Percentiles rank a stretch among this genome's conserved stretches.
Conservation (phyloP, 2,113 vertebrate species). For the Synodontis membranacea region DNA sequence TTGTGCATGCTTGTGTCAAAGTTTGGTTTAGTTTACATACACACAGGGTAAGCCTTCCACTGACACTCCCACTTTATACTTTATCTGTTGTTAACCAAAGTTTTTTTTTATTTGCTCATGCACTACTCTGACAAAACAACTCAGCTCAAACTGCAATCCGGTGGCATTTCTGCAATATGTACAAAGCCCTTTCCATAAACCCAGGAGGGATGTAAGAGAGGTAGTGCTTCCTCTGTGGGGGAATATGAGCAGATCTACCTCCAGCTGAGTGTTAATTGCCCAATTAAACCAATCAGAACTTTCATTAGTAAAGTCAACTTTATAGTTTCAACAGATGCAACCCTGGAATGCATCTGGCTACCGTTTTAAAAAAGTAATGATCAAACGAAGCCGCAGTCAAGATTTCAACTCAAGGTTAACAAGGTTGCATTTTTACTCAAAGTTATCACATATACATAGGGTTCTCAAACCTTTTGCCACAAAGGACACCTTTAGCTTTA, state of each 20-base stretch:
- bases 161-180: slow-evolving; percentile 17
- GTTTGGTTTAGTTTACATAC: not conserved
- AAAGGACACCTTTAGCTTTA: not conserved
- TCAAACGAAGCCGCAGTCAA: not conserved
- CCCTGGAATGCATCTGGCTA: not conserved
- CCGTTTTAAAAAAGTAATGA: not conserved
- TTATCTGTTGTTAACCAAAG: slow-evolving; percentile 6
- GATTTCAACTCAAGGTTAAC: not conserved
- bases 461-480: not conserved
- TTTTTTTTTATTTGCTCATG: not conserved
- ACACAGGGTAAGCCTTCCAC: not conserved
- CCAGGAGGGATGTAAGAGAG: slow-evolving; percentile 28
- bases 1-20: not conserved
- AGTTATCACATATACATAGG: not conserved
- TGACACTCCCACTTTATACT: not conserved
- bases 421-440: not conserved
- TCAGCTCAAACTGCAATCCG: slow-evolving; percentile 1
- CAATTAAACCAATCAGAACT: slow-evolving; percentile 78
- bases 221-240: slow-evolving; percentile 52
- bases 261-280: slow-evolving; percentile 74
- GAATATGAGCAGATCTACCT: slow-evolving; percentile 60
- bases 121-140: not conserved
- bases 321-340: slow-evolving; percentile 22
- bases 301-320: slow-evolving; percentile 61
- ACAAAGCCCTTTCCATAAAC: not conserved